Evolutionary conservation across 2,113 vertebrate species (phyloP).

Genomic region (Vulpes ferrilata): DNA sequence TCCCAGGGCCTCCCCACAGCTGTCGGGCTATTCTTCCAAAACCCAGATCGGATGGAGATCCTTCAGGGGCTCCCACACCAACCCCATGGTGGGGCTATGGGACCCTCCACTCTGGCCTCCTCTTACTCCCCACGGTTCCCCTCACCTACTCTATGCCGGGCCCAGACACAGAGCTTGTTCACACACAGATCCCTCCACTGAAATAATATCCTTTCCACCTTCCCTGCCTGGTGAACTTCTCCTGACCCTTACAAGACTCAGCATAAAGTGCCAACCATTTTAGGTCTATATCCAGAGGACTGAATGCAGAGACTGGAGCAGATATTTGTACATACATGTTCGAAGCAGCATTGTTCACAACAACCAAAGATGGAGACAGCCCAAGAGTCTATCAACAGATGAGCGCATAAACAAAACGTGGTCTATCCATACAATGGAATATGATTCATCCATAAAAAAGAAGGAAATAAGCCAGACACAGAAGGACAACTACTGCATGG

Average conservation of each 20-base stretch:
- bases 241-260: background rate
- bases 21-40: background rate
- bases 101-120: background rate
- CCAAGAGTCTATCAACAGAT: background rate
- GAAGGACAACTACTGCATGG: background rate
- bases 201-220: background rate
- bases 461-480: background rate
- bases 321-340: background rate
- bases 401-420: fast-evolving
- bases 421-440: fast-evolving
- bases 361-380: background rate
- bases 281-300: background rate
- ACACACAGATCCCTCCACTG: background rate
- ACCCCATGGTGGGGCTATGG: fast-evolving
- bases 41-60: fast-evolving
- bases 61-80: background rate
- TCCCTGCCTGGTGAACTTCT: background rate
- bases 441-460: background rate
- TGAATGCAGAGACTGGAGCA: background rate
- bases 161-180: background rate
- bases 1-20: background rate
- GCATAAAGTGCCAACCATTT: background rate
- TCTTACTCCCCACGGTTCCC: background rate
- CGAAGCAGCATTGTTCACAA: background rate
- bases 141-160: too few species aligned